Conservation (phyloP, 2,888 invertebrate genomes). For the Phengaris alcon region DNA sequence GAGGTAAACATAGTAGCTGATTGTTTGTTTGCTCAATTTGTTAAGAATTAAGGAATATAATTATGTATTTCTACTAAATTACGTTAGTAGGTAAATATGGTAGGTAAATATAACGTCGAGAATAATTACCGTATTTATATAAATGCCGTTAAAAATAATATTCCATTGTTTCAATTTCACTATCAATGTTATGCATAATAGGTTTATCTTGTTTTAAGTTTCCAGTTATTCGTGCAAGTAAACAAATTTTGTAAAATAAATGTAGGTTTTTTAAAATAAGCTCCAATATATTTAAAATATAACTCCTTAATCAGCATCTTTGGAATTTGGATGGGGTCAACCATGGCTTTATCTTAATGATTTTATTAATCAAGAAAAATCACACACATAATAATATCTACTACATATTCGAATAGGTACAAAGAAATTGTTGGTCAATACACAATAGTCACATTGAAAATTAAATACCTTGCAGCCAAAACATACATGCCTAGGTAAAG, state of each 20-base stretch:
- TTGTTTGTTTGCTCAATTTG: no score
- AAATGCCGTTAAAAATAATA: conserved; percentile 9
- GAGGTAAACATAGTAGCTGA: no score
- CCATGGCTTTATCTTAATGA: no score
- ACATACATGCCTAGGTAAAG: background rate
- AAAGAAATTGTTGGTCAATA: background rate
- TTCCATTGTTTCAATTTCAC: conserved; percentile 2
- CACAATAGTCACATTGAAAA: conserved; percentile 1
- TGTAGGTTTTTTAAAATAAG: no score
- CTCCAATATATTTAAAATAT: no score
- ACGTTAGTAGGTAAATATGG: background rate
- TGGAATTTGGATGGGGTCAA: no score
- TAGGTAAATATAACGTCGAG: background rate
- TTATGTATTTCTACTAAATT: background rate
- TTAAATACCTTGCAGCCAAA: background rate
- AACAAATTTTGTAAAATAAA: background rate
- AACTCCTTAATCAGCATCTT: no score
- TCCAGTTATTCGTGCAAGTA: background rate
- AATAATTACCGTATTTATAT: background rate
- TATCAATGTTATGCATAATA: background rate
- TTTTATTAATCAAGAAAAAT: no score
- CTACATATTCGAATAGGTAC: background rate
- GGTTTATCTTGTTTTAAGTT: background rate
- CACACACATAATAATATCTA: background rate
- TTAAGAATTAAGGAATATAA: no score